A percentile compares a stretch with the other conserved stretches of the same genome.
Evolutionary conservation across 2,888 invertebrate genomes (phyloP).

Genomic region (Patella depressa): DNA sequence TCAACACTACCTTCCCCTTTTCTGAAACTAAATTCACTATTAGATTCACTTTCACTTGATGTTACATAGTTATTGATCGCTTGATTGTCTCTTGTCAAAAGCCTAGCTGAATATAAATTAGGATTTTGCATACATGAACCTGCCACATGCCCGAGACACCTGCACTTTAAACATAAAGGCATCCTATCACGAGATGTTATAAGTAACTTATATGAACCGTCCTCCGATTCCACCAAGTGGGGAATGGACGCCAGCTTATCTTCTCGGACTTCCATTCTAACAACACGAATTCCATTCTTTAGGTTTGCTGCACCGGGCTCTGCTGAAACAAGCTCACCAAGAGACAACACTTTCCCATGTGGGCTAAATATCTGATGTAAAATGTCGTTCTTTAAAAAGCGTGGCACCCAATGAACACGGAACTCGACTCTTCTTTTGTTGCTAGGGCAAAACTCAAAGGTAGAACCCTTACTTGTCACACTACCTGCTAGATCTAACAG

Average conservation of each 20-base stretch:
- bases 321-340: neutral
- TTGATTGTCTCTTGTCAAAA: too few relatives aligned
- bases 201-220: neutral
- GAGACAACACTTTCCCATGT: neutral
- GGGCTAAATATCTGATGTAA: neutral
- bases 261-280: neutral
- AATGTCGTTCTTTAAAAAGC: neutral
- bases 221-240: neutral
- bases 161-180: neutral
- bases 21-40: too few relatives aligned
- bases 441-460: neutral
- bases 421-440: neutral
- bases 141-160: too few relatives aligned
- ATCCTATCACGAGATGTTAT: neutral
- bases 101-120: too few relatives aligned
- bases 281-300: neutral
- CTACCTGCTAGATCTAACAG: neutral
- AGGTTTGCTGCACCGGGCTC: neutral
- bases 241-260: too few relatives aligned
- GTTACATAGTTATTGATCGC: too few relatives aligned
- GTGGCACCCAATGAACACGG: neutral
- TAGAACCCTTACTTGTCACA: neutral
- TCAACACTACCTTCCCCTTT: too few relatives aligned
- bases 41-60: too few relatives aligned
- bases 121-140: too few relatives aligned